Evolutionary conservation across 2,797 vertebrate genomes (phyloP), one percentile per base, ranked within the genome.

Genomic region (Diplodus sargus): DNA sequence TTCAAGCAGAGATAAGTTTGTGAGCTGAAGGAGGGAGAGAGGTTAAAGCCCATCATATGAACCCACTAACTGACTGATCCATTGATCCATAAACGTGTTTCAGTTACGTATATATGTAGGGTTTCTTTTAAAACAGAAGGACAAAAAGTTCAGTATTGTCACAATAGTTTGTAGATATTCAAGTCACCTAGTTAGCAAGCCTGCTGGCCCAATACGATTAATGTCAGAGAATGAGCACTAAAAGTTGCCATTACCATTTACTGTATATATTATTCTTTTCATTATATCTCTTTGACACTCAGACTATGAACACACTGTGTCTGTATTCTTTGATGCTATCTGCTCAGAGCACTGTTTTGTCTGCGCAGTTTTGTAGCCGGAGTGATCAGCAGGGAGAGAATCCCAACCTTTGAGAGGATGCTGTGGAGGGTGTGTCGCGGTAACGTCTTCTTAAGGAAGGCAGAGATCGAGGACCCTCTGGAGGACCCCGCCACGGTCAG

Each of bases 391-490:
- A 96, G 98, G 1, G 98, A 99, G 91, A 95, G 98, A 61, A 97
- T 99, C 87, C 98, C 97, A 42, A 99, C 96, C 1, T 99, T 99
- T 75, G 98, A 99, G 92, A 95, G 98, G 82, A 99, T 99, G 98
- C 93, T 99, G 87, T 99, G 98, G 98, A 94, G 98, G 12, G 98
- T 99, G 90, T 99, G 98, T 87, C 96, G 98, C 3, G 98, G 98
- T 23, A 99, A 99, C 3, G 98, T 99, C 2, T 99, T 99, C 93
- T 92, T 99, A 87, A 95, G 98, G 13, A 97, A 99, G 90, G 97
- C 98, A 2, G 97, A 98, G 76, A 99, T 99, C 11, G 98, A 99
- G 88, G 98, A 97, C 85, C 98, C 98, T 0, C 93, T 99, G 91
- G 98, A 99, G 93, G 98, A 99, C 78, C 98, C 98, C 0, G 90